Evolutionary conservation across 2,113 vertebrate genomes (phyloP), one percentile per base, ranked within the genome.

Genomic region (Macroglossus sobrinus): DNA sequence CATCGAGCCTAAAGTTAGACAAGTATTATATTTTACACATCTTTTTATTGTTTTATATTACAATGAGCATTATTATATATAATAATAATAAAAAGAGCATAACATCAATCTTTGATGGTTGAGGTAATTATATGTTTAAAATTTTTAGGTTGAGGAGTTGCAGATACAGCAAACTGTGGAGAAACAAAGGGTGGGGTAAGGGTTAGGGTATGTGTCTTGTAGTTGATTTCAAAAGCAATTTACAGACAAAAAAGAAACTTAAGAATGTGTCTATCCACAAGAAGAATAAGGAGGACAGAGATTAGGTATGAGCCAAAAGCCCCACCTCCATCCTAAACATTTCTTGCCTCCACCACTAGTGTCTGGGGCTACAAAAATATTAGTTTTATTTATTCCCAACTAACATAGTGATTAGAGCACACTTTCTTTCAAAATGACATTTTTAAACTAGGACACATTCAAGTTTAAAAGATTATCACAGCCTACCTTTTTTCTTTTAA

Each of bases 381-480:
- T 43, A 59, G 13, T 33, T 68, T 5, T 50, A 55, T 57, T n/a
- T 80, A 38, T 74, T 93, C 35, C 45, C 13, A 64, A 14, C 0
- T 64, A 35, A n/a, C 38, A 5, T 21, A 7, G n/a, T 53, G 43
- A 59, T 71, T 69, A 80, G 21, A 68, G 6, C 7, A 89, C 4
- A 28, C 7, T 71, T 91, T 53, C 18, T 80, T 68, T 92, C n/a
- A 85, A 92, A 91, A 68, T 55, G 47, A 68, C 0, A 85, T 63
- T n/a, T 95, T 92, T 28, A 76, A 45, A 7, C 85, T 61, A 93
- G 79, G 66, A 78, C 28, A 85, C 28, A 86, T 74, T 91, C 35
- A 89, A 82, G 12, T 55, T 71, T 53, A 85, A 61, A 68, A 95
- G 93, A 93, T 89, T 74, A 85, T 85, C 53, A 81, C 3, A 28